Conservation (phyloP, 1,140 invertebrate species). For the Portunus trituberculatus region DNA sequence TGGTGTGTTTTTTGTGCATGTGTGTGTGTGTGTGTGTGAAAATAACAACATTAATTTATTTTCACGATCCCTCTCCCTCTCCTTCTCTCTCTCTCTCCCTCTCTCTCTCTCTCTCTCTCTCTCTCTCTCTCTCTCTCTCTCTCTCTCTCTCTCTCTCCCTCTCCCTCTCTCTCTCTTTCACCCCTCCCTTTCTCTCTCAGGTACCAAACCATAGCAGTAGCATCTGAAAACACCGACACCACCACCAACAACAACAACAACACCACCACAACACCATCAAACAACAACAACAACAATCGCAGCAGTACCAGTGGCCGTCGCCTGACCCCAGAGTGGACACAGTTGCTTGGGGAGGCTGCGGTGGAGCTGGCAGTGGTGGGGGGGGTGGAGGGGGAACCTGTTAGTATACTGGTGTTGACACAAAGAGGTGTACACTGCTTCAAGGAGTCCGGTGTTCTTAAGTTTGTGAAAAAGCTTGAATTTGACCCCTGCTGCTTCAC, state of each 20-base stretch:
- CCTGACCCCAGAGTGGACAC: slow-evolving; percentile 87
- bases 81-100: too few species aligned
- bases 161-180: neutral
- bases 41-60: too few species aligned
- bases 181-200: slow-evolving; percentile 61
- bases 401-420: slow-evolving; percentile 86
- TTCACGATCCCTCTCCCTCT: too few species aligned
- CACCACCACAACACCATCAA: neutral
- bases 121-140: too few species aligned
- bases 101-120: too few species aligned
- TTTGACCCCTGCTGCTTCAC: slow-evolving; percentile 88
- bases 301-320: slow-evolving; percentile 81
- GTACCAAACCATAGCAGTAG: slow-evolving; percentile 78
- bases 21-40: too few species aligned
- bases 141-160: too few species aligned
- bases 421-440: slow-evolving; percentile 89
- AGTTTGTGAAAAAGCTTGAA: slow-evolving; percentile 90
- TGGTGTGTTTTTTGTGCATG: too few species aligned
- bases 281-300: slow-evolving; percentile 42
- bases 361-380: slow-evolving; percentile 84
- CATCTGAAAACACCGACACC: slow-evolving; percentile 50
- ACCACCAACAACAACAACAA: neutral
- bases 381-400: slow-evolving; percentile 80
- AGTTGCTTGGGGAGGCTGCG: slow-evolving; percentile 89
- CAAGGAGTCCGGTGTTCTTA: slow-evolving; percentile 87